Conservation (phyloP, 2,113 vertebrate genomes). For the Bungarus multicinctus region DNA sequence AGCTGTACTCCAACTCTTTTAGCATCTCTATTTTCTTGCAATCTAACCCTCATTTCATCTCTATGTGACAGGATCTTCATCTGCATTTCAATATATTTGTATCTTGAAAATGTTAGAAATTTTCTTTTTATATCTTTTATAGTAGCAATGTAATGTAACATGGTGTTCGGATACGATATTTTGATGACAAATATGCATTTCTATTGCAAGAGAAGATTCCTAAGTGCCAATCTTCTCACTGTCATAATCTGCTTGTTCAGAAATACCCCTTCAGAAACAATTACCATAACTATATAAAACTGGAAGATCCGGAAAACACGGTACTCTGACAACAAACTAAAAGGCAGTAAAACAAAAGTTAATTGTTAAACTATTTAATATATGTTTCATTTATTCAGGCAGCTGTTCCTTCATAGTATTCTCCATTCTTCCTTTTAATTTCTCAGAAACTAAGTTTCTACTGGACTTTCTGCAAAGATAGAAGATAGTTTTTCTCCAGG, state of each 20-base stretch:
- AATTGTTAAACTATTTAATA: background rate
- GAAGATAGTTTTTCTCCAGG: background rate
- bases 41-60: background rate
- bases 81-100: background rate
- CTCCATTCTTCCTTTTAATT: background rate
- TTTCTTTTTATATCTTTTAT: background rate
- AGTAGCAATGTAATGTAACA: background rate
- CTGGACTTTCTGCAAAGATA: background rate
- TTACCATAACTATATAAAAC: background rate
- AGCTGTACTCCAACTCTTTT: background rate
- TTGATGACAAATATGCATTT: background rate
- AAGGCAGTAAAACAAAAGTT: background rate
- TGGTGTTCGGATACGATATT: background rate
- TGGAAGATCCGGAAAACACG: background rate
- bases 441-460: background rate
- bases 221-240: background rate
- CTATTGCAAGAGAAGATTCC: background rate
- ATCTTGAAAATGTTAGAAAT: background rate
- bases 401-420: background rate
- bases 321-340: background rate
- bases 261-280: background rate
- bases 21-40: background rate
- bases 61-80: background rate
- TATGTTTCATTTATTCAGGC: background rate
- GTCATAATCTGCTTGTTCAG: background rate